Conservation (phyloP, 2,888 invertebrate species). For the Drosophila buzzatii region DNA sequence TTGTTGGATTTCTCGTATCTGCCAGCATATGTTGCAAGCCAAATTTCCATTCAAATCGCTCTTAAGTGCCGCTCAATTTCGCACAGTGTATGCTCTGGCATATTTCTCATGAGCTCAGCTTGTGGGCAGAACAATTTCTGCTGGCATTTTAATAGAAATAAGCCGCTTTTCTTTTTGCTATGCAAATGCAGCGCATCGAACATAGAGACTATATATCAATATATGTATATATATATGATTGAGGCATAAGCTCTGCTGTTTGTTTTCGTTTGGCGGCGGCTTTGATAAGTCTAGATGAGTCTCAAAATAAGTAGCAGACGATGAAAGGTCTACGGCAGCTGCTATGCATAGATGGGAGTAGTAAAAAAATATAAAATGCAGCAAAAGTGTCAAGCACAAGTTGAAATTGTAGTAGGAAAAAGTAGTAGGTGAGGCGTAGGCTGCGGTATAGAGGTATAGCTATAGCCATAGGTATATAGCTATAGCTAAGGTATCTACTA, state of each 20-base stretch:
- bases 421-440: no score
- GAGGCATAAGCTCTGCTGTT: neutral
- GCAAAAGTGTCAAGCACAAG: neutral
- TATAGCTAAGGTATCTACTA: no score
- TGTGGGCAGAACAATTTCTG: constrained; percentile 24
- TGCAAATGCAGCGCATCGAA: neutral
- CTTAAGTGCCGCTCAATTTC: constrained; percentile 3
- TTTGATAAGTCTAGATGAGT: constrained; percentile 4
- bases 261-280: constrained; percentile 5
- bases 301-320: neutral
- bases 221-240: neutral
- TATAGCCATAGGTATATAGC: no score
- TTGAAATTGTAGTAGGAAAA: neutral
- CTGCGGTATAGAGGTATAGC: no score
- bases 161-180: constrained; percentile 9
- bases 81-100: constrained; percentile 2
- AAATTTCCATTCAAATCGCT: neutral
- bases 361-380: no score
- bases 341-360: neutral
- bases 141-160: constrained; percentile 15
- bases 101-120: neutral
- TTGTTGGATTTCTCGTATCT: neutral
- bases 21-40: neutral
- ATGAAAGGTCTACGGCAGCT: neutral
- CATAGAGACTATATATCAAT: neutral